These are phyloP conservation scores for Ophion obscuratus DNA, from an alignment of 2,888 invertebrate species.

Conservation along the genomic window DNA sequence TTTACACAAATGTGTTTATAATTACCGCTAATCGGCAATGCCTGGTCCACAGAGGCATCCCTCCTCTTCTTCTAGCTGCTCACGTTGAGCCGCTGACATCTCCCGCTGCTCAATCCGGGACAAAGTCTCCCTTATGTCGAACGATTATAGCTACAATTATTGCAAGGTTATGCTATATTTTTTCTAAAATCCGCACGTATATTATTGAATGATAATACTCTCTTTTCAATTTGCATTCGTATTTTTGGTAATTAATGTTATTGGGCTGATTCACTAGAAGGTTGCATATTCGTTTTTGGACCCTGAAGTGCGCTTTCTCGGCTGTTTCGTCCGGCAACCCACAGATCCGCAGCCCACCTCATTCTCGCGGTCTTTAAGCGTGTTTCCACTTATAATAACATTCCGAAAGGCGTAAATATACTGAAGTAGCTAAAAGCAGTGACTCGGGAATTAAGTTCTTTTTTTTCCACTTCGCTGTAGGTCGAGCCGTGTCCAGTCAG, in stretches of 20 bases:
- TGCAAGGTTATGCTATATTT: neutral
- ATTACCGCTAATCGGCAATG: no score
- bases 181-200: neutral
- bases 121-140: no score
- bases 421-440: slow-evolving; percentile 74
- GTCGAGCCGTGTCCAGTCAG: slow-evolving; percentile 71
- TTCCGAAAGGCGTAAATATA: slow-evolving; percentile 81
- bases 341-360: slow-evolving; percentile 12
- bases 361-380: slow-evolving; percentile 60
- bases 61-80: no score
- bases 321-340: neutral
- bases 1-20: no score
- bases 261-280: neutral
- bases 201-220: neutral
- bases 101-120: no score
- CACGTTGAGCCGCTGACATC: no score
- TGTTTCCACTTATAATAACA: slow-evolving; percentile 81
- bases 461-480: slow-evolving; percentile 76
- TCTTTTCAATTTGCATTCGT: neutral
- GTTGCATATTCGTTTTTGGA: neutral
- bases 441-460: slow-evolving; percentile 43
- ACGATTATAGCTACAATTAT: neutral
- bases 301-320: slow-evolving; percentile 11
- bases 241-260: neutral
- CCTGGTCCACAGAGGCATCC: no score